Evolutionary conservation across 53 echinoderm and acorn worm genomes (phyloP).

Genomic region (Crossaster papposus): DNA sequence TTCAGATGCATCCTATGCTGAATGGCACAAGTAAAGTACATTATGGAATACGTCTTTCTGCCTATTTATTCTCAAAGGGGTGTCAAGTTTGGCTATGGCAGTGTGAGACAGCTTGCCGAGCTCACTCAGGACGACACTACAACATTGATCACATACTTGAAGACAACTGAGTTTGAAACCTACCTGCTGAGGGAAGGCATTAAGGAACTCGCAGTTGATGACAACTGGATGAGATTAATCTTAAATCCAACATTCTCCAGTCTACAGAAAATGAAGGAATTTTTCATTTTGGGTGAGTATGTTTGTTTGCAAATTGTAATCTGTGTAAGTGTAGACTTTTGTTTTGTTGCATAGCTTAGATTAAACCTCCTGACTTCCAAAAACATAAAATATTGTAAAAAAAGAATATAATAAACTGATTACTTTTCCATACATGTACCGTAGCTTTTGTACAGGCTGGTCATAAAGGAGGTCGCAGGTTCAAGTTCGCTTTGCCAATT

Average conservation of each 20-base stretch:
- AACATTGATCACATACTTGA: slow-evolving; percentile 3
- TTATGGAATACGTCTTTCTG: background rate
- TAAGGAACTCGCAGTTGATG: slow-evolving; percentile 38
- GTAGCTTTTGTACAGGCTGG: no score
- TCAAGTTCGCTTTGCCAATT: no score
- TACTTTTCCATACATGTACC: no score
- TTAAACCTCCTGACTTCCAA: no score
- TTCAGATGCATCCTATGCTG: no score
- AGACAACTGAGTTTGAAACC: slow-evolving; percentile 43
- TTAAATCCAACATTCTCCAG: slow-evolving; percentile 46
- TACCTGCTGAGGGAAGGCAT: slow-evolving; percentile 46
- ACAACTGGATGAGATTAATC: slow-evolving; percentile 13
- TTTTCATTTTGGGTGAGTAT: slow-evolving; percentile 46
- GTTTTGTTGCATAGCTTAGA: no score
- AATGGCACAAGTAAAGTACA: background rate
- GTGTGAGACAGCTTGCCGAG: slow-evolving; percentile 28
- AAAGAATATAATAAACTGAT: no score
- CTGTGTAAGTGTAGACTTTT: no score
- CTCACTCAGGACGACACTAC: background rate
- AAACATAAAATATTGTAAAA: no score
- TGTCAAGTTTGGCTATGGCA: slow-evolving; percentile 22
- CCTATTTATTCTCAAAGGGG: background rate
- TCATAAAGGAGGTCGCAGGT: no score
- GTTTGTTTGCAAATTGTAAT: no score
- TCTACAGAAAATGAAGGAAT: slow-evolving; percentile 43